Conservation (phyloP, 1,140 invertebrate species). For the Lasioglossum albipes region DNA sequence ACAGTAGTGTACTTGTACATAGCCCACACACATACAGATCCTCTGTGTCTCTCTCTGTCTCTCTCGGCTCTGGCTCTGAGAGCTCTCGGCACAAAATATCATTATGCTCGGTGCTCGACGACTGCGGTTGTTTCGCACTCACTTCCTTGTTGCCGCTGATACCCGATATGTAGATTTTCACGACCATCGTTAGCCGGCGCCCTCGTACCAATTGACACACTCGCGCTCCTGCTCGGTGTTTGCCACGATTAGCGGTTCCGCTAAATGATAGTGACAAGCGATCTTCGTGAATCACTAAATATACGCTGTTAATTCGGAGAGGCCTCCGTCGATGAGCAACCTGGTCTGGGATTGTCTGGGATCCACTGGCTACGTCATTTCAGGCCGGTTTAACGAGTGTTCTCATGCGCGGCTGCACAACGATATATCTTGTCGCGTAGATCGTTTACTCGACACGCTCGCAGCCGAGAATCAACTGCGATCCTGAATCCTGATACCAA, state of each 20-base stretch:
- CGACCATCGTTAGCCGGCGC: conserved; percentile 84
- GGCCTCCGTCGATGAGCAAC: conserved; percentile 28
- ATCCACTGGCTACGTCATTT: conserved; percentile 52
- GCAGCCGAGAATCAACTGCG: not conserved
- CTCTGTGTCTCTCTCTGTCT: too few species aligned
- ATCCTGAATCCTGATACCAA: not conserved
- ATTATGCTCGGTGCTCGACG: conserved; percentile 8
- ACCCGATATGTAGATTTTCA: conserved; percentile 93
- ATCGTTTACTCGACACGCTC: too few species aligned
- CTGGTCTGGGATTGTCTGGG: conserved; percentile 28
- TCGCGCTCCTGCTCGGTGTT: conserved; percentile 17
- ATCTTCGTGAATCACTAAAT: conserved; percentile 39
- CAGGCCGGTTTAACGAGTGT: conserved; percentile 41
- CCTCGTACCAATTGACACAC: conserved; percentile 45
- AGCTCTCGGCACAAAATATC: conserved; percentile 19
- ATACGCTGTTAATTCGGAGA: conserved; percentile 18
- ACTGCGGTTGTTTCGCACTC: conserved; percentile 70
- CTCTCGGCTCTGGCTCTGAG: not conserved
- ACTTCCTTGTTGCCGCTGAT: conserved; percentile 96
- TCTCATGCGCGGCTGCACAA: conserved; percentile 20
- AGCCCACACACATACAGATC: not conserved
- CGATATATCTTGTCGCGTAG: not conserved
- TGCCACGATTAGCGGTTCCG: conserved; percentile 28
- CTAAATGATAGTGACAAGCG: conserved; percentile 33
- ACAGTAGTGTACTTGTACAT: too few species aligned